Conservation (phyloP, 1,140 invertebrate species). For the Phortica variegata region DNA sequence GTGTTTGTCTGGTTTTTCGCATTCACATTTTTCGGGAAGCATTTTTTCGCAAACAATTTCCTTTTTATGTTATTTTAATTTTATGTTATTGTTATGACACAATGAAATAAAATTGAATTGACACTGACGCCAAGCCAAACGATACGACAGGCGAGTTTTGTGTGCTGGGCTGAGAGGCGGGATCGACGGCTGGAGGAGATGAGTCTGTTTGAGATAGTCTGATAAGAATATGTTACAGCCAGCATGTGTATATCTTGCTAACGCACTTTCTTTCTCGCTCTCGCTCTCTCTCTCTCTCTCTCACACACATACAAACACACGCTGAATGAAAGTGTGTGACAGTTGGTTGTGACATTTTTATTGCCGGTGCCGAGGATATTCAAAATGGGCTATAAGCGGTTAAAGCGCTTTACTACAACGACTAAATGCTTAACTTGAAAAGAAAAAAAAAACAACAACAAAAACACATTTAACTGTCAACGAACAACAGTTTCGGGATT, state of each 20-base stretch:
- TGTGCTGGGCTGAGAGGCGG: no score
- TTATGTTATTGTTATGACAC: constrained; percentile 58
- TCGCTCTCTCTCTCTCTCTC: not conserved
- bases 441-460: no score
- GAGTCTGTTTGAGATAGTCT: no score
- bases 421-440: no score
- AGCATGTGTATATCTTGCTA: constrained; percentile 12
- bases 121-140: constrained; percentile 46
- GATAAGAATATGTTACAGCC: no score
- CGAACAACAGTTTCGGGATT: no score
- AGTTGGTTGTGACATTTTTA: constrained; percentile 53
- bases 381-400: constrained; percentile 52
- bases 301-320: not conserved
- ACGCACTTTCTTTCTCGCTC: not conserved
- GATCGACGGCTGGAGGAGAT: no score
- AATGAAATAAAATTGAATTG: constrained; percentile 58
- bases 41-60: constrained; percentile 47
- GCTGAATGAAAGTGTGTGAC: constrained; percentile 17
- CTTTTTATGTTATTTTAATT: constrained; percentile 58
- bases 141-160: no score
- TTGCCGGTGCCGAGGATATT: constrained; percentile 49
- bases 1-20: no score
- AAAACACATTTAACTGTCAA: no score
- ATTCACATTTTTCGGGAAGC: constrained; percentile 16
- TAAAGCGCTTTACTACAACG: constrained; percentile 43